These are phyloP conservation scores for Chelon labrosus DNA, from an alignment of 2,797 vertebrate species.

Conservation along the genomic window DNA sequence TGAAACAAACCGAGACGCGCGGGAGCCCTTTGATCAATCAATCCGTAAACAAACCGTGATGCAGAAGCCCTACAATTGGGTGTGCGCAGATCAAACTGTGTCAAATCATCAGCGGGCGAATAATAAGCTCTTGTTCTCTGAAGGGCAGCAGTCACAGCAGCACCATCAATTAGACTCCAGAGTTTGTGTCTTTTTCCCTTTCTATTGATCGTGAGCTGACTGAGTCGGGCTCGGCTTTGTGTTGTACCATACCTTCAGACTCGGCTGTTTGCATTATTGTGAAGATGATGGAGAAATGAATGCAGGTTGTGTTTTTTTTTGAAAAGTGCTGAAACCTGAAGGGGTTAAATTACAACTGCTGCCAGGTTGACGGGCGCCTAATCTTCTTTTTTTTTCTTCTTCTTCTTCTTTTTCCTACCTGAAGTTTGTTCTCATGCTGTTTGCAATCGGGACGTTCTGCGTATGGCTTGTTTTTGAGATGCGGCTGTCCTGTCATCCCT, in stretches of 20 bases:
- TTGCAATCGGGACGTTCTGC: constrained; percentile 6
- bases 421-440: constrained; percentile 8
- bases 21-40: constrained; percentile 83
- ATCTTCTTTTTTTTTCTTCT: constrained; percentile 13
- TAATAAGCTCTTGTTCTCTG: constrained; percentile 79
- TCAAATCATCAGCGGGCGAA: constrained; percentile 80
- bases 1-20: constrained; percentile 82
- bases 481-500: constrained; percentile 30
- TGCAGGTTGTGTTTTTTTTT: constrained; percentile 44
- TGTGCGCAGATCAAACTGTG: constrained; percentile 82
- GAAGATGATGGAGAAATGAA: constrained; percentile 53
- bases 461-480: constrained; percentile 19
- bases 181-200: constrained; percentile 58
- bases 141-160: constrained; percentile 81
- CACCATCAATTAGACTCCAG: constrained; percentile 80
- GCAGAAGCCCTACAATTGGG: constrained; percentile 75
- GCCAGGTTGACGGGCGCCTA: constrained; percentile 39
- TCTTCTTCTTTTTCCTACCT: constrained; percentile 4
- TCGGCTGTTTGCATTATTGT: constrained; percentile 59
- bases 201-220: constrained; percentile 67
- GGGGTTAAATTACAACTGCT: constrained; percentile 49
- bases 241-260: constrained; percentile 58
- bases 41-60: constrained; percentile 81
- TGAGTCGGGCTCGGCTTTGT: constrained; percentile 61
- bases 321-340: constrained; percentile 27